These are phyloP conservation scores for Prunella himalayana DNA, from an alignment of 2,113 vertebrate genomes.

Conservation along the genomic window DNA sequence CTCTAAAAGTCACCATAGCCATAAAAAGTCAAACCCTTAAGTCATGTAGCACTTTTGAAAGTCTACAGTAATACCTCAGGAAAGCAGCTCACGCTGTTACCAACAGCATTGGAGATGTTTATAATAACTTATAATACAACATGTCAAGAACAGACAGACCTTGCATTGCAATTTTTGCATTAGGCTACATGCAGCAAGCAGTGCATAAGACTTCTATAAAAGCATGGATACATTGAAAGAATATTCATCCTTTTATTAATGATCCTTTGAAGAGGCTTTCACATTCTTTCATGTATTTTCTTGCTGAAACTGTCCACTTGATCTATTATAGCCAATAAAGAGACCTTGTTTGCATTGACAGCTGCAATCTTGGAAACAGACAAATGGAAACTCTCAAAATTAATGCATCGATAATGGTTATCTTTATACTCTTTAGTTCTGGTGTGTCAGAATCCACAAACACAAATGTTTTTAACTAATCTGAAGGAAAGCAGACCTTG, in stretches of 20 bases:
- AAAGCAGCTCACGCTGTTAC: not conserved
- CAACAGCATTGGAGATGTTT: not conserved
- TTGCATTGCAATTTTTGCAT: not conserved
- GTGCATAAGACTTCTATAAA: not conserved
- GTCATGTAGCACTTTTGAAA: not conserved
- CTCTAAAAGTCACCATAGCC: not conserved
- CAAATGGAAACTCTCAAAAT: not conserved
- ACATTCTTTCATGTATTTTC: not conserved
- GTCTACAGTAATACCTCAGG: not conserved
- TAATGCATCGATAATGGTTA: not conserved
- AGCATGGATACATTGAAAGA: not conserved
- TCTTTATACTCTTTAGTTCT: not conserved
- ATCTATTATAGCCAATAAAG: slow-evolving; percentile 25
- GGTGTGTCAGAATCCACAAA: not conserved
- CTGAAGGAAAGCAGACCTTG: not conserved
- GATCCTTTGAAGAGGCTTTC: not conserved
- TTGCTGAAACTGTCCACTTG: slow-evolving; percentile 4
- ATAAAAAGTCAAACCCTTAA: not conserved
- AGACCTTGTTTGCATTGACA: slow-evolving; percentile 20
- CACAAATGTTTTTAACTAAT: not conserved
- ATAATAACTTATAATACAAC: not conserved
- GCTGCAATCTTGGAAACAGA: not conserved
- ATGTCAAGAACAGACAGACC: not conserved
- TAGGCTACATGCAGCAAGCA: not conserved
- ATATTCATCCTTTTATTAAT: slow-evolving; percentile 23